A percentile compares a stretch with the other conserved stretches of the same genome.
These are phyloP conservation scores for Drosophila nigrodunni DNA, from an alignment of 1,140 invertebrate genomes.

Conservation along the genomic window DNA sequence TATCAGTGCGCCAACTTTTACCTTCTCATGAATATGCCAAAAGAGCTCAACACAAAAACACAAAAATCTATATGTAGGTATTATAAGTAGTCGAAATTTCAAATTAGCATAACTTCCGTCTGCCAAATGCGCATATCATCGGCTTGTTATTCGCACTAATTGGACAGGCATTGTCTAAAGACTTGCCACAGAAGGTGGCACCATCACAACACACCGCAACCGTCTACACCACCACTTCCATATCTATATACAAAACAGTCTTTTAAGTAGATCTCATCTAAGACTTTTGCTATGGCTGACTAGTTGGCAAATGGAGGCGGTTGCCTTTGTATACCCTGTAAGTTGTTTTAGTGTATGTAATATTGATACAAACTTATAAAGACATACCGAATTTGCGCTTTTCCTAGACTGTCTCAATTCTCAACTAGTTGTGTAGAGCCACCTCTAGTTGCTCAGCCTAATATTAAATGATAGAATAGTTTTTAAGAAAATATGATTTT, in stretches of 20 bases:
- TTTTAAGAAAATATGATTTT: too few relatives aligned
- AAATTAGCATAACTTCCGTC: constrained; percentile 79
- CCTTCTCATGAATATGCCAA: constrained; percentile 16
- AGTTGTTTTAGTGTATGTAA: neutral
- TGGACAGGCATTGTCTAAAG: constrained; percentile 42
- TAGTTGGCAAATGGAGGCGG: constrained; percentile 48
- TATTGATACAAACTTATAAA: too few relatives aligned
- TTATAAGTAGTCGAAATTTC: constrained; percentile 43
- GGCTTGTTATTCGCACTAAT: constrained; percentile 62
- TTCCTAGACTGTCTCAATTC: neutral
- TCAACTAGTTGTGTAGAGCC: neutral
- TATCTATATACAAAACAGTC: neutral
- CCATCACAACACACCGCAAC: constrained; percentile 1
- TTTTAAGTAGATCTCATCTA: constrained; percentile 8
- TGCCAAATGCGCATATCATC: constrained; percentile 45
- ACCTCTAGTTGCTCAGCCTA: too few relatives aligned
- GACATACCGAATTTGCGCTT: too few relatives aligned
- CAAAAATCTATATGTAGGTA: constrained; percentile 21
- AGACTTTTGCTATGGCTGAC: constrained; percentile 57
- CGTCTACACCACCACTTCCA: neutral
- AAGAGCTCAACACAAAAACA: neutral
- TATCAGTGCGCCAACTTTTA: constrained; percentile 56
- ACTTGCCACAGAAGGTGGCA: constrained; percentile 16
- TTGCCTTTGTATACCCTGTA: constrained; percentile 29
- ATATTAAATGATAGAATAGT: too few relatives aligned